Evolutionary conservation across 2,113 vertebrate species (phyloP).

Genomic region (Baryphthengus martii): DNA sequence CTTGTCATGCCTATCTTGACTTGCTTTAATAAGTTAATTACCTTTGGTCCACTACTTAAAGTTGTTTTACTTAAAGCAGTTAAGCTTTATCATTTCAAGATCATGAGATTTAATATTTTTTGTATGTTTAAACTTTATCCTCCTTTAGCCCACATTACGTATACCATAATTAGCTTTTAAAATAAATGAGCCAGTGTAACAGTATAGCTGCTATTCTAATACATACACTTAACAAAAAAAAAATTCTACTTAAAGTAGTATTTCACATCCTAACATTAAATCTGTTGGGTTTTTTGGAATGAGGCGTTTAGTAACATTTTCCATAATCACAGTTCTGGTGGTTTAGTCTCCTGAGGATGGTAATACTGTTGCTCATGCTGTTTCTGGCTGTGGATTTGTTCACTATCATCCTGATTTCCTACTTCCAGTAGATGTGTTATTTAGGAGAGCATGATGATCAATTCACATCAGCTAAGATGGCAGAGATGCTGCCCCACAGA

Average conservation of each 20-base stretch:
- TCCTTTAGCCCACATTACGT: not conserved
- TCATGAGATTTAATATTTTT: not conserved
- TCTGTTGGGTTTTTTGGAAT: not conserved
- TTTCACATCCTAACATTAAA: not conserved
- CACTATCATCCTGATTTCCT: not conserved
- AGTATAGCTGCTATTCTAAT: not conserved
- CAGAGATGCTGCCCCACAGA: not conserved
- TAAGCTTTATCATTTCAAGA: not conserved
- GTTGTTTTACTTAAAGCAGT: not conserved
- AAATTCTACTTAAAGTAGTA: not conserved
- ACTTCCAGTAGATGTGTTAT: too few relatives aligned
- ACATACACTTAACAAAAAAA: not conserved
- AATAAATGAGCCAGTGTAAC: not conserved
- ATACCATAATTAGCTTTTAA: not conserved
- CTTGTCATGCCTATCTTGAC: not conserved
- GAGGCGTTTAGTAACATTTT: not conserved
- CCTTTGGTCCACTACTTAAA: not conserved
- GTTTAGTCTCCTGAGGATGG: not conserved
- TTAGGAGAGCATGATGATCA: not conserved
- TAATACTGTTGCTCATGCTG: not conserved
- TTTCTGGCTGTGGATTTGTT: not conserved
- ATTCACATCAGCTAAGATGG: not conserved
- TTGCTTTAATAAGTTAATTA: not conserved
- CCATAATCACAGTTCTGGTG: not conserved
- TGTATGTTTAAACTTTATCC: not conserved